A percentile compares a stretch with the other conserved stretches of the same genome.
phyloP scores from a whole-genome alignment of 37 sponge, comb jelly and placozoan species.

The Hormiphora californensis region DNA sequence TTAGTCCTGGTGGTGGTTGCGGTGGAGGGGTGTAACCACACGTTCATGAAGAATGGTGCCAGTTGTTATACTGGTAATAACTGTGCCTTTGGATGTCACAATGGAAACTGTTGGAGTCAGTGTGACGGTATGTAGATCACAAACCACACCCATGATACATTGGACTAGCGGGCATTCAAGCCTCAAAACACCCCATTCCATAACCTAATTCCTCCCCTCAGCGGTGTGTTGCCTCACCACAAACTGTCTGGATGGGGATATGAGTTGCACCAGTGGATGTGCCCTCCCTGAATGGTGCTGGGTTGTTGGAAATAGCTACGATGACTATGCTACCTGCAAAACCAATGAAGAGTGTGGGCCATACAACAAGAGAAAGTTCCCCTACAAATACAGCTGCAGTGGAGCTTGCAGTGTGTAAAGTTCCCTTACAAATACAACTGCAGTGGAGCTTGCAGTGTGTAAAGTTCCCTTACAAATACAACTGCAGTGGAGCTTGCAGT shows the following conservation, averaged over 20 bases:
- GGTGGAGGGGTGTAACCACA: no score
- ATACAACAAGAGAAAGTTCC: neutral
- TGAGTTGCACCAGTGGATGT: neutral
- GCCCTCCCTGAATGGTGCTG: constrained; percentile 9
- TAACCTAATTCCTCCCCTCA: no score
- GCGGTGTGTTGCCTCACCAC: neutral
- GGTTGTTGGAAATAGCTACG: neutral
- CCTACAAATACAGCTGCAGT: neutral
- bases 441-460: neutral
- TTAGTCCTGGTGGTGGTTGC: no score
- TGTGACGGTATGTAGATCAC: neutral
- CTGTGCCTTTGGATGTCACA: neutral
- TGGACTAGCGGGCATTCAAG: no score
- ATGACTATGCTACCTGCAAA: neutral
- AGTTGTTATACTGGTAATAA: neutral
- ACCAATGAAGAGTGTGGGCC: neutral
- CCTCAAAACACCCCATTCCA: no score
- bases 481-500: neutral
- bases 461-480: neutral
- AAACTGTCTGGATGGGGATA: neutral
- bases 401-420: neutral
- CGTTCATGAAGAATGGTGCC: neutral
- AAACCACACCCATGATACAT: no score
- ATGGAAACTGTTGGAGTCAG: neutral
- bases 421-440: neutral